Evolutionary conservation across 2,113 vertebrate genomes (phyloP).

Genomic region (Piprites chloris): DNA sequence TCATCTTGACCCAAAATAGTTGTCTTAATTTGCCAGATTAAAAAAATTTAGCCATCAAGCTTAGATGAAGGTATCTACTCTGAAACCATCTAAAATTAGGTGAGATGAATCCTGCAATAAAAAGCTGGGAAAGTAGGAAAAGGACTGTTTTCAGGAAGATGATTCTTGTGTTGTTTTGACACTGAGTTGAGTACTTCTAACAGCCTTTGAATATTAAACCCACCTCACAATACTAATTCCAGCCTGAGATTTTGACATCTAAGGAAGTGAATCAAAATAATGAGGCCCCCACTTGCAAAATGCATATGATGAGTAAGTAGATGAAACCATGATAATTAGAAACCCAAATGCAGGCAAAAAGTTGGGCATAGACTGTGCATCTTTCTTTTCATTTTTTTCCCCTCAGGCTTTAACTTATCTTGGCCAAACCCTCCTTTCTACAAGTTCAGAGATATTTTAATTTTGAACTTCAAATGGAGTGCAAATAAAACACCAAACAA

Average conservation of each 20-base stretch:
- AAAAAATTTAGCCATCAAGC: background rate
- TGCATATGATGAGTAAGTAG: background rate
- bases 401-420: slow-evolving; percentile 14
- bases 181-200: background rate
- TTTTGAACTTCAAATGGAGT: slow-evolving; percentile 46
- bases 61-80: background rate
- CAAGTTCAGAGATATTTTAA: slow-evolving; percentile 41
- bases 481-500: slow-evolving; percentile 44
- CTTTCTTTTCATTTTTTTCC: background rate
- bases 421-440: slow-evolving; percentile 21
- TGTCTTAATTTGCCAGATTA: background rate
- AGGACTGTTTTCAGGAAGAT: background rate
- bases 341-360: background rate
- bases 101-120: background rate
- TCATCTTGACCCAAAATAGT: background rate
- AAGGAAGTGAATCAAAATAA: slow-evolving; percentile 9
- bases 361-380: background rate
- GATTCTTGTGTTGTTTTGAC: background rate
- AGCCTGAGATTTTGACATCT: background rate
- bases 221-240: background rate
- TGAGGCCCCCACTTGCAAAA: background rate
- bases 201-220: background rate
- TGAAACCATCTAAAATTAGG: background rate
- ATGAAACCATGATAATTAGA: slow-evolving; percentile 12
- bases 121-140: background rate